Base-by-base conservation (phyloP, 2,888 invertebrate genomes). In the Zygothrica quintamaculata region DNA sequence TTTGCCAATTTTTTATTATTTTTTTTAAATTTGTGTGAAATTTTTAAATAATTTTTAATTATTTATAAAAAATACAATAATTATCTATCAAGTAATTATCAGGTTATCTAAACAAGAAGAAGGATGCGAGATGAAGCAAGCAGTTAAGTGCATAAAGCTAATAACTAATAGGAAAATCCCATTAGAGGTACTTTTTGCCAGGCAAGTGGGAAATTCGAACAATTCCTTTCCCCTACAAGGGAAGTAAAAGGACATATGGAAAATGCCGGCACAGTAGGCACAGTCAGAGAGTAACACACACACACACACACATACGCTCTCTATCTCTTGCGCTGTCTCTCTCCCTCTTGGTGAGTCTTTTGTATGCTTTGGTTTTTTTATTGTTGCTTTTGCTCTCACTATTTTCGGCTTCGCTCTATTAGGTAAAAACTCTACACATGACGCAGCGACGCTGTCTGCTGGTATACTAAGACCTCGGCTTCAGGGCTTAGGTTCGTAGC, bases 391-490 rank as follows among this genome's bases (percentile, higher is more conserved):
- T 13, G 25, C 9, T n/a, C 47, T 22, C 34, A 11, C 12, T 22
- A 31, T n/a, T 12, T n/a, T n/a, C n/a, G 29, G 36, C 18, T 16
- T 26, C 15, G 9, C 26, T 13, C 37, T 26, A 31, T 60, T 16
- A 55, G 47, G 31, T 11, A 47, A 76, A n/a, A 76, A 71, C 76
- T 76, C 76, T 76, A 76, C 76, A 76, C 75, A 76, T 76, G 75
- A 77, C 75, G 75, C 75, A 75, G 74, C 70, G 56, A 56, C 46
- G 53, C 64, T 57, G 46, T 42, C 61, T 57, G 46, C 46, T 42
- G 44, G 13, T 15, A 4, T 47, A 50, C n/a, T 42, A 43, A n/a
- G 52, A 57, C 60, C 51, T 67, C 61, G 67, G 67, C 7, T n/a
- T 3, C 9, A 2, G 13, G 36, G n/a, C n/a, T n/a, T n/a, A n/a